Percentiles rank a stretch among this genome's conserved stretches.
Evolutionary conservation across 2,113 vertebrate species (phyloP).

Genomic region (Thymallus thymallus): DNA sequence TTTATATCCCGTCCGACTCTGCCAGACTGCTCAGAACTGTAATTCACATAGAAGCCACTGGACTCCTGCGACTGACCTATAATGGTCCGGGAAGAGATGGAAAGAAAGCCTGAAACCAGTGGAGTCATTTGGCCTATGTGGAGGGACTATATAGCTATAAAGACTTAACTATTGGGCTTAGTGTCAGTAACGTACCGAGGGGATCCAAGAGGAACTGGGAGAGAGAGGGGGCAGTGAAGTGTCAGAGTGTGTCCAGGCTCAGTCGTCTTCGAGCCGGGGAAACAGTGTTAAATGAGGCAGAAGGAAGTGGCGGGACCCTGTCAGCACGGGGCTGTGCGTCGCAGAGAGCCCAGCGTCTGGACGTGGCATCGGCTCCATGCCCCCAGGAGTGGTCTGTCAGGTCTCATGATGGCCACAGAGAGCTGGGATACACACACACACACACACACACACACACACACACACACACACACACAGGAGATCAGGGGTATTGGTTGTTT

Average conservation of each 20-base stretch:
- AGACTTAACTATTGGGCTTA: too few relatives aligned
- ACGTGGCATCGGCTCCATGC: slow-evolving; percentile 69
- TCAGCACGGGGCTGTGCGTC: slow-evolving; percentile 62
- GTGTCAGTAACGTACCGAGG: too few relatives aligned
- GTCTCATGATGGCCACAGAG: slow-evolving; percentile 64
- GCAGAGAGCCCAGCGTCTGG: slow-evolving; percentile 57
- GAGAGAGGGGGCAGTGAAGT: slow-evolving; percentile 54
- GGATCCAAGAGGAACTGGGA: too few relatives aligned
- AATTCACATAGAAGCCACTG: too few relatives aligned
- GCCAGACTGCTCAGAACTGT: too few relatives aligned
- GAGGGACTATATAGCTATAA: too few relatives aligned
- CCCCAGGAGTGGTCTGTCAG: slow-evolving; percentile 73
- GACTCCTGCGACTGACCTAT: too few relatives aligned
- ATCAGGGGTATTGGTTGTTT: not conserved
- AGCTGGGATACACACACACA: slow-evolving; percentile 16
- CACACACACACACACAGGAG: not conserved
- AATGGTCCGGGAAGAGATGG: too few relatives aligned
- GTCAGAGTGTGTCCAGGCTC: slow-evolving; percentile 46
- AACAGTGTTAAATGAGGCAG: slow-evolving; percentile 79
- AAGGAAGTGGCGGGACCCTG: slow-evolving; percentile 65
- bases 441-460: slow-evolving; percentile 7
- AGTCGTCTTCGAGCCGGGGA: slow-evolving; percentile 42
- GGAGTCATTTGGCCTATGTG: too few relatives aligned
- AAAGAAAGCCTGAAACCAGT: too few relatives aligned
- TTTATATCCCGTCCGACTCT: too few relatives aligned